Evolutionary conservation across 2,888 invertebrate genomes (phyloP), one percentile per base, ranked within the genome.

Genomic region (Nomada flava): DNA sequence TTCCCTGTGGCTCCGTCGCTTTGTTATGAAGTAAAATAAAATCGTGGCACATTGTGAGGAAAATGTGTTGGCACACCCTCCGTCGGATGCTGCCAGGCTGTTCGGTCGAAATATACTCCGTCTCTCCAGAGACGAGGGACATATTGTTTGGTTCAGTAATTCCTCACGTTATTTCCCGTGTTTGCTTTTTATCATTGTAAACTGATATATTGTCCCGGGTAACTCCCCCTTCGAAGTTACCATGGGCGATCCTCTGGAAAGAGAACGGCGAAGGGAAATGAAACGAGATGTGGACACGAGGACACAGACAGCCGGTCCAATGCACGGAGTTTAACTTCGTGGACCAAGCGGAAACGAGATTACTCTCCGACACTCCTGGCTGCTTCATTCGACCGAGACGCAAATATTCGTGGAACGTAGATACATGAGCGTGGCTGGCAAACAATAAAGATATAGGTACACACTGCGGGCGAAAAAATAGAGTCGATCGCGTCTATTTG

Each of bases 141-240:
- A 91, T 91, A 92, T 91, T 92, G 92, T 92, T 92, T 91, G 92
- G 91, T 91, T 91, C 91, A 90, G 91, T 92, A 91, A 92, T 91
- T 92, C 91, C 90, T 90, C 88, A 84, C 89, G 91, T 92, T 92
- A 91, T 92, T 91, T 91, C 89, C 90, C 89, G 86, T 92, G 92
- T 92, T 92, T 92, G 91, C 91, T 92, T 92, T 92, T 92, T 92
- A 92, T 92, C 91, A 91, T 92, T 91, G 91, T 91, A 92, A 91
- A 91, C 92, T 90, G 91, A 91, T 92, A 91, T 92, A 92, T 92
- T 92, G 92, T 92, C 89, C 91, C 89, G 86, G 88, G 87, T 75
- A 88, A 84, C 82, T 90, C 90, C 87, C 88, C 89, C 89, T 88
- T 77, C 26, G 83, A 82, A 85, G 83, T 85, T 82, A 57, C 59